These are phyloP conservation scores for Eurystomus gularis DNA, from an alignment of 2,113 vertebrate genomes.

Conservation along the genomic window DNA sequence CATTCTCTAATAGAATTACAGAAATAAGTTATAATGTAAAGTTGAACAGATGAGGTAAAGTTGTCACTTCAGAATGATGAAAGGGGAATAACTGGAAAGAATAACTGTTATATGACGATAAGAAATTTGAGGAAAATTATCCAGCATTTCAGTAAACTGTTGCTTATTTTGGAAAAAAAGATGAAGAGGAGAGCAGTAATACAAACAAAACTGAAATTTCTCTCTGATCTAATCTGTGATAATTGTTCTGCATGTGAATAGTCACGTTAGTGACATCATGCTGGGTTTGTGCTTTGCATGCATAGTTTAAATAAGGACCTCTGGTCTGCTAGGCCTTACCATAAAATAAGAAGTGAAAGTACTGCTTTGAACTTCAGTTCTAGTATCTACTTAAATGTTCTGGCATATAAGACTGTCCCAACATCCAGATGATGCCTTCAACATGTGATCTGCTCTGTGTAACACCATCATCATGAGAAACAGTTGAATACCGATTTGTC, in stretches of 20 bases:
- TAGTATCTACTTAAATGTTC: not conserved
- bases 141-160: not conserved
- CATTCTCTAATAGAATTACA: not conserved
- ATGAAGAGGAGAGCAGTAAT: not conserved
- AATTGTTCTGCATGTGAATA: not conserved
- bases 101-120: not conserved
- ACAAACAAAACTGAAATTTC: not conserved
- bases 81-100: not conserved
- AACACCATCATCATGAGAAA: slow-evolving; percentile 40
- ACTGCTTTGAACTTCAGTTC: not conserved
- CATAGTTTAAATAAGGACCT: not conserved
- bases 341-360: not conserved
- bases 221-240: not conserved
- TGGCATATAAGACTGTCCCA: not conserved
- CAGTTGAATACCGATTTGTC: slow-evolving; percentile 7
- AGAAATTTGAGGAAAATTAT: not conserved
- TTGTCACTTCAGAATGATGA: not conserved
- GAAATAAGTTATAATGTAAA: not conserved
- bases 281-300: not conserved
- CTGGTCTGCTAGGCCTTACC: not conserved
- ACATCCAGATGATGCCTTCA: not conserved
- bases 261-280: not conserved
- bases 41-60: not conserved
- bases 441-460: slow-evolving; percentile 5
- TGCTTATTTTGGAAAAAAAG: not conserved